A percentile compares a stretch with the other conserved stretches of the same genome.
phyloP scores from a whole-genome alignment of 2,888 invertebrate species.

The Drosophila borborema region DNA sequence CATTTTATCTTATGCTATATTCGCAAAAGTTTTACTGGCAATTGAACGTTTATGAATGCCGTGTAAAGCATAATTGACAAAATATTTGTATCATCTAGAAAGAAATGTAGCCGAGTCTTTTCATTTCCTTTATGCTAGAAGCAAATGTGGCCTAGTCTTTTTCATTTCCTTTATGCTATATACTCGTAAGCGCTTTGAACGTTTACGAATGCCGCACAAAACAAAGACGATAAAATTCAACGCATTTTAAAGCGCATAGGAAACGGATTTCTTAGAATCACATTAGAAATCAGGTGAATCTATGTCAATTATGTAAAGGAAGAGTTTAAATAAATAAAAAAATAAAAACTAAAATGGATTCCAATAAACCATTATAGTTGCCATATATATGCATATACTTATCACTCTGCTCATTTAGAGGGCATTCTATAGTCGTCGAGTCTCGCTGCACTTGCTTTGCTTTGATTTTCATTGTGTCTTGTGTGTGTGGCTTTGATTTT shows the following conservation, averaged over 20 bases:
- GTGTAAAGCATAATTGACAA: neutral
- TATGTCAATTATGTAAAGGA: neutral
- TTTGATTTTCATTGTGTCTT: conserved; percentile 28
- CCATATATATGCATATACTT: neutral
- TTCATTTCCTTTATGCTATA: neutral
- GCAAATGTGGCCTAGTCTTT: neutral
- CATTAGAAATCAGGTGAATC: neutral
- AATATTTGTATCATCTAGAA: too few relatives aligned
- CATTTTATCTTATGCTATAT: neutral
- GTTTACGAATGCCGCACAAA: neutral
- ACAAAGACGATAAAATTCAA: neutral
- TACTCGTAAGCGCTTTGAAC: neutral
- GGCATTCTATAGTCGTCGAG: conserved; percentile 18
- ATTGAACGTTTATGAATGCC: neutral
- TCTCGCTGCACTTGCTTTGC: neutral
- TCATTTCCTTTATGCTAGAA: too few relatives aligned
- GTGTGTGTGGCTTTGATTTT: conserved; percentile 14
- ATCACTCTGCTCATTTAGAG: conserved; percentile 8
- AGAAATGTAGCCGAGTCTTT: too few relatives aligned
- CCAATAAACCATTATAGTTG: neutral
- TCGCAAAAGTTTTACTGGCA: neutral
- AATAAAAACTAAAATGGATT: neutral
- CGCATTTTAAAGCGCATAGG: neutral
- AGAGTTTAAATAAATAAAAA: too few relatives aligned
- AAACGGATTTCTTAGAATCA: neutral